Evolutionary conservation across 2,888 invertebrate genomes (phyloP), one percentile per base, ranked within the genome.

Genomic region (Drosophila gaucha): DNA sequence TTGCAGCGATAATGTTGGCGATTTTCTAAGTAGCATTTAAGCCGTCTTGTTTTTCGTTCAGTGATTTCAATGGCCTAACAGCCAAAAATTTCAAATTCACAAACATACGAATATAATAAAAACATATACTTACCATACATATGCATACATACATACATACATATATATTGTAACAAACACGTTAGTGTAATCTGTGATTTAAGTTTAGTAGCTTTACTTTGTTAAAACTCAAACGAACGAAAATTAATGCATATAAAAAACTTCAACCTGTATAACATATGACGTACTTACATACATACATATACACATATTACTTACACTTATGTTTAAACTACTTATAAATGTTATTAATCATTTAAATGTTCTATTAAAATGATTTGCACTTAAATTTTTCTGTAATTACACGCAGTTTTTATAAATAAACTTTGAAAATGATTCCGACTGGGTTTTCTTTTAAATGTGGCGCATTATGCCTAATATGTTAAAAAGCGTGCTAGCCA

Each of bases 121-220:
- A 62, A 65, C 65, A 55, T 43, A 44, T 67, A 74, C 49, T 50
- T 50, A 50, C 10, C 50, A 28, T 47, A 33, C 31, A 30, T 55
- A 57, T 14, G 35, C 39, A 55, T 44, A 74, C 51, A 71, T 54
- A 30, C 28, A 43, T 28, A 52, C 35, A 55, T 43, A 74, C 43
- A 73, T 51, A 80, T 80, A 77, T 78, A 85, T 75, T 69, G 86
- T 76, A 80, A 84, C 78, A 84, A 87, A 88, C 88, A 88, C 84
- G 55, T 86, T 89, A 90, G 88, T 88, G 88, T 90, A 89, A 90
- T 91, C 90, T 91, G 90, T 91, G 90, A 91, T 91, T 91, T 91
- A 91, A 90, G 90, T 91, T 85, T 91, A 91, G 88, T 89, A 90
- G 89, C 84, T 85, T 87, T 87, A 88, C 80, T 80, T 86, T 86